These are phyloP conservation scores for Mormyrus iriodes DNA, from an alignment of 2,113 vertebrate genomes.

Conservation along the genomic window DNA sequence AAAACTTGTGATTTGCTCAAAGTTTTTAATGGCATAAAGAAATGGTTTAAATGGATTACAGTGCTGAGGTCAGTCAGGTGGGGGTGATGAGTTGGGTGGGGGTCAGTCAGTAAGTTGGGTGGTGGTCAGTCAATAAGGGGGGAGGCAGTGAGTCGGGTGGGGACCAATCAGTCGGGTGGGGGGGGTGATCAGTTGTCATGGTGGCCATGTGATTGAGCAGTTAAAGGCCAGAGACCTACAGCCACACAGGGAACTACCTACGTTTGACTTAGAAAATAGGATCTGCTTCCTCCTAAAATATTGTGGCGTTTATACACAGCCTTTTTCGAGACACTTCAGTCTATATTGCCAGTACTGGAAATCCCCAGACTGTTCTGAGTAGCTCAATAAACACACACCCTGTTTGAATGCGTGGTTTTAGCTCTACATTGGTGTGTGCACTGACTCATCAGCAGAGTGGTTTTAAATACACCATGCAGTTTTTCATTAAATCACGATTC, in stretches of 20 bases:
- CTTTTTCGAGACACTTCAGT: not conserved
- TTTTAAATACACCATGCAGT: not conserved
- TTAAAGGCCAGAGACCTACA: not conserved
- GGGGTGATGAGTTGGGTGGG: too few species aligned
- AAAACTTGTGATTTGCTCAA: too few species aligned
- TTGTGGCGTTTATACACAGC: not conserved
- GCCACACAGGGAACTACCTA: too few species aligned
- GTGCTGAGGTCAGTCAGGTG: not conserved
- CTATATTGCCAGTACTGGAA: not conserved
- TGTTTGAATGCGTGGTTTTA: not conserved
- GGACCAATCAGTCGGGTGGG: too few species aligned
- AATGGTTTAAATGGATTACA: too few species aligned
- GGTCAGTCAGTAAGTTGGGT: not conserved
- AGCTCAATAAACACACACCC: not conserved
- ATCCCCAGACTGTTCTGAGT: not conserved
- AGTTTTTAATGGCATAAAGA: too few species aligned
- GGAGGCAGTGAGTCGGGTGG: too few species aligned
- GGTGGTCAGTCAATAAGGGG: not conserved
- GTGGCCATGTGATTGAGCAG: not conserved
- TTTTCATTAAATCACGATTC: not conserved
- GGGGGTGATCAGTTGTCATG: not conserved
- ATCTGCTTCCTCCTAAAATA: not conserved
- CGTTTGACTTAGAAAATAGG: not conserved
- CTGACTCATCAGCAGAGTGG: not conserved
- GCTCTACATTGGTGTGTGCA: not conserved